A percentile compares a stretch with the other conserved stretches of the same genome.
Conservation (phyloP, 2,888 invertebrate genomes). For the Acleris laterana region DNA sequence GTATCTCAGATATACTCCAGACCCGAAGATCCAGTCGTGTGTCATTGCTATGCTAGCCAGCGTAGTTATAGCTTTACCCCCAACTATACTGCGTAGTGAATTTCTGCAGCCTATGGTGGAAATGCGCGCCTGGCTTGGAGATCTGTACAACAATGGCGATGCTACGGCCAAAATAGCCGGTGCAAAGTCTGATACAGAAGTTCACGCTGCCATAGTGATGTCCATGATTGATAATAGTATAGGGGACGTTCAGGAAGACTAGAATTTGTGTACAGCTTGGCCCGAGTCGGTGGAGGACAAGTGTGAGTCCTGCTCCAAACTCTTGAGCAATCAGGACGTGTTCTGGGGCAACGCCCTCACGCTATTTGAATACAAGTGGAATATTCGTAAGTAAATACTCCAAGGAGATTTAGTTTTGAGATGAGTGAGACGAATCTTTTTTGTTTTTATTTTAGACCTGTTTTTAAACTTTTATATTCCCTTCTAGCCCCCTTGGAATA, state of each 20-base stretch:
- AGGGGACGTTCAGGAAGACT: slow-evolving; percentile 48
- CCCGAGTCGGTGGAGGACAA: slow-evolving; percentile 32
- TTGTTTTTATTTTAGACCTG: not conserved
- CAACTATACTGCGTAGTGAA: slow-evolving; percentile 81
- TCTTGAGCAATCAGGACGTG: slow-evolving; percentile 18
- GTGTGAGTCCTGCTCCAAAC: slow-evolving; percentile 14
- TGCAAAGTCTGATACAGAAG: slow-evolving; percentile 86
- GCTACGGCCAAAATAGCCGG: slow-evolving; percentile 82
- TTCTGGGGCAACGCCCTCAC: slow-evolving; percentile 24
- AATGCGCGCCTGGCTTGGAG: slow-evolving; percentile 87
- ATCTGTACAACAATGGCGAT: slow-evolving; percentile 80
- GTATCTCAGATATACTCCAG: slow-evolving; percentile 86
- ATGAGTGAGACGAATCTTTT: not conserved
- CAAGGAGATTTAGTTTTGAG: not conserved
- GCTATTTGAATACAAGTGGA: not conserved
- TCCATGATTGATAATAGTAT: slow-evolving; percentile 80
- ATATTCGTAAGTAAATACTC: slow-evolving; percentile 12
- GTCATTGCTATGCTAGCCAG: slow-evolving; percentile 88
- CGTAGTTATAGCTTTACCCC: slow-evolving; percentile 86
- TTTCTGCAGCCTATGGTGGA: slow-evolving; percentile 87
- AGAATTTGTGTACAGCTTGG: slow-evolving; percentile 40
- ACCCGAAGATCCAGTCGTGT: slow-evolving; percentile 87
- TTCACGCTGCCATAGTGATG: slow-evolving; percentile 86
- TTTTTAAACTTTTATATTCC: no score
- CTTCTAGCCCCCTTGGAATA: no score